phyloP scores from a whole-genome alignment of 2,888 invertebrate genomes.

The Altica lythri region DNA sequence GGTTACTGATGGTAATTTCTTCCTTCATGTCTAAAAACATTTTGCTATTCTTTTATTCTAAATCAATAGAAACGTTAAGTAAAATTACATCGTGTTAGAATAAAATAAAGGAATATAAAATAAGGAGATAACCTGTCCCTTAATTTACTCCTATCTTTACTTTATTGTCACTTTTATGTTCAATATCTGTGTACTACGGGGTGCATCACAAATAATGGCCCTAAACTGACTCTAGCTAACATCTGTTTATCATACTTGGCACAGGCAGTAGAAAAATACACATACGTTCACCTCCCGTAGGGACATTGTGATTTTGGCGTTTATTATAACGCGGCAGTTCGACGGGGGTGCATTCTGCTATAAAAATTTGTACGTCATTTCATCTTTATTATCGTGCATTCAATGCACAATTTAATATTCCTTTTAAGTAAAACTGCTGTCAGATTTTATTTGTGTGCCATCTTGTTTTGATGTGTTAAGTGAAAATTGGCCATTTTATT shows the following conservation, averaged over 20 bases:
- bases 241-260: slow-evolving; percentile 31
- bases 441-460: slow-evolving; percentile 1
- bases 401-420: slow-evolving; percentile 6
- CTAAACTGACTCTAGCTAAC: slow-evolving; percentile 7
- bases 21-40: too few relatives aligned
- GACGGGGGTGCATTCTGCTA: slow-evolving; percentile 22
- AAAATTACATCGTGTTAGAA: too few relatives aligned
- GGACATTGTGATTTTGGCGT: slow-evolving; percentile 27
- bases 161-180: too few relatives aligned
- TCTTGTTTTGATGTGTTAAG: slow-evolving; percentile 1
- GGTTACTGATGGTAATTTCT: too few relatives aligned
- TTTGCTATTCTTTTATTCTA: too few relatives aligned
- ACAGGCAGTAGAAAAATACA: slow-evolving; percentile 23
- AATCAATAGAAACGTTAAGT: too few relatives aligned
- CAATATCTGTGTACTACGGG: neutral
- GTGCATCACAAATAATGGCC: slow-evolving; percentile 7
- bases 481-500: too few relatives aligned
- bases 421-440: neutral
- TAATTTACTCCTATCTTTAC: neutral
- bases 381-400: slow-evolving; percentile 4
- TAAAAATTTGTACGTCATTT: slow-evolving; percentile 9
- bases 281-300: slow-evolving; percentile 31
- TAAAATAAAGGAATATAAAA: too few relatives aligned
- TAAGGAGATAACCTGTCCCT: too few relatives aligned
- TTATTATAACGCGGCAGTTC: slow-evolving; percentile 26